Base-by-base conservation (phyloP, 2,113 vertebrate species). In the Bubo scandiacus region DNA sequence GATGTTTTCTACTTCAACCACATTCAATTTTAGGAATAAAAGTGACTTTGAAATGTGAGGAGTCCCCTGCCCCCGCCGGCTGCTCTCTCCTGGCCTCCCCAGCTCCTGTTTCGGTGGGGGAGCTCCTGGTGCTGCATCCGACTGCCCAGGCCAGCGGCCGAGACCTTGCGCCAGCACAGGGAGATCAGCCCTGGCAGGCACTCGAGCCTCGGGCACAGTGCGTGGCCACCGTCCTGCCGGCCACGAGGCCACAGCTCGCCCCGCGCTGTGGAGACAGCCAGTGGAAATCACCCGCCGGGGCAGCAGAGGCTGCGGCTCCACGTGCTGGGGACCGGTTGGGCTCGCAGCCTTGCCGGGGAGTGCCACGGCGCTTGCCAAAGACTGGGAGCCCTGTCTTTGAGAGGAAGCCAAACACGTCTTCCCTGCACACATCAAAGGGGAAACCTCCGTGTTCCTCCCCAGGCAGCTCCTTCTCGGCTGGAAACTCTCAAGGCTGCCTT, bases 351-450 rank as follows among this genome's bases (percentile, higher is more conserved):
- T 5, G 68, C 54, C 3, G 27, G 70, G 77, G 87, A 71, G 91
- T 7, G 72, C 59, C 0, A 2, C 0, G 0, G 54, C 0, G 26
- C 54, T 45, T 95, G 95, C 92, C 83, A 88, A 66, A n/a, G 59
- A 1, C 19, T 5, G 12, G 71, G 55, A 95, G 93, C 79, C 81
- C 81, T 2, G 23, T 19, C 94, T 90, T 66, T 86, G 92, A 86
- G 86, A 25, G 61, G 94, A 20, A 95, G 95, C 96, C 95, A 97
- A 92, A 88, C 4, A 80, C 43, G 3, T 81, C 88, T 34, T 54
- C 90, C 85, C 79, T 1, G 6, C 88, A 74, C 88, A 96, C 92
- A 96, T 95, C 94, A 93, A 96, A 96, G 88, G 88, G 80, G 86
- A 95, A 81, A 86, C 51, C 94, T 93, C 81, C 1, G 1, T 83